Conservation (phyloP, 2,888 invertebrate genomes). For the Cosmia pyralina region DNA sequence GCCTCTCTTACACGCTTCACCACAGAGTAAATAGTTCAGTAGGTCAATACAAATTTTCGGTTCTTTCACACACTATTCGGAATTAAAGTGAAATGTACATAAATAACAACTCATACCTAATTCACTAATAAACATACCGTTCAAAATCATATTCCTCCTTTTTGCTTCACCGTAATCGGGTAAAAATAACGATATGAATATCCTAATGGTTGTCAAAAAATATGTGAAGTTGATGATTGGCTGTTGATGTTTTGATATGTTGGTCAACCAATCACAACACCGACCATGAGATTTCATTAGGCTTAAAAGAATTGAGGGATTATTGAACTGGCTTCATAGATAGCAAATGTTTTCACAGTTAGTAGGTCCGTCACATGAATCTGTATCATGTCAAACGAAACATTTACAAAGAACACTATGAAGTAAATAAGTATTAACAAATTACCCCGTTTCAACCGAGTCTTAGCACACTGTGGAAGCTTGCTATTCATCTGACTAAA, state of each 20-base stretch:
- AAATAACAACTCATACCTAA: background rate
- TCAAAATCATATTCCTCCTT: no score
- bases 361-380: background rate
- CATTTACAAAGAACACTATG: background rate
- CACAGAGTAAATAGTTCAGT: slow-evolving; percentile 5
- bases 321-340: background rate
- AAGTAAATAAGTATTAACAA: no score
- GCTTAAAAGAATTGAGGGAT: no score
- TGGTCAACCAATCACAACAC: no score
- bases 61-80: background rate
- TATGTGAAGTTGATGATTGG: no score
- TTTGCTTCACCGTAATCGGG: no score
- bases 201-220: background rate
- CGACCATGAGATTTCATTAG: no score
- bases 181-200: background rate
- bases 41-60: slow-evolving; percentile 12
- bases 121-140: background rate
- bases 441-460: background rate
- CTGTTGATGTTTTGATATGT: no score
- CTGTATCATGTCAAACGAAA: background rate
- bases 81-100: background rate
- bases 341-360: background rate
- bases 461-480: no score
- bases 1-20: slow-evolving; percentile 10
- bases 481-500: no score